Evolutionary conservation across 2,888 invertebrate species (phyloP), one percentile per base, ranked within the genome.

Genomic region (Micropterix aruncella): DNA sequence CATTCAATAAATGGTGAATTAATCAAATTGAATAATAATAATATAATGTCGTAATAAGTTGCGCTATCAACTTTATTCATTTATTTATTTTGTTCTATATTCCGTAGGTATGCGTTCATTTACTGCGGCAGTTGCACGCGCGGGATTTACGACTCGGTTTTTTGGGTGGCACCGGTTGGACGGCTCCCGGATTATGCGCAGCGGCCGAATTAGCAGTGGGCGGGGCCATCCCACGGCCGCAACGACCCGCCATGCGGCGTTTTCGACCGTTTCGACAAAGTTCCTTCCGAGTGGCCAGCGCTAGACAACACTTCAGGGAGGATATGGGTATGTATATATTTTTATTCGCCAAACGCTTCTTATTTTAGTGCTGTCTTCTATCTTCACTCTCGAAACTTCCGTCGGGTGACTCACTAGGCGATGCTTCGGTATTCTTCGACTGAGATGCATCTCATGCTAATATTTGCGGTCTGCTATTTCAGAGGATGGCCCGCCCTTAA

Each of bases 401-500:
- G n/a, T n/a, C n/a, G n/a, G n/a, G n/a, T n/a, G n/a, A n/a, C n/a
- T n/a, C n/a, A n/a, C n/a, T n/a, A n/a, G n/a, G n/a, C n/a, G n/a
- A n/a, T n/a, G n/a, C n/a, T 27, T 27, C 12, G 12, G 12, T 27
- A 27, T 27, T 27, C 7, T 27, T 5, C 27, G 12, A 27, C 12
- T 27, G 12, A 12, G 27, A 7, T 27, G 27, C 12, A 7, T 27
- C 27, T 27, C 12, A 27, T 7, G 12, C 12, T 7, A 27, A 5
- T 7, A 5, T 27, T 12, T 5, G 12, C 12, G 5, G 27, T 27
- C 12, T 27, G 12, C 51, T 51, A 47, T 61, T 68, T 57, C 70
- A 73, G 87, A 87, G 52, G 85, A 86, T 49, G 80, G 85, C 0
- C 89, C 90, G 1, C 89, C 89, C 0, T 65, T 93, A 50, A 88